phyloP scores from a whole-genome alignment of 2,113 vertebrate species.

The Aegotheles bennettii region DNA sequence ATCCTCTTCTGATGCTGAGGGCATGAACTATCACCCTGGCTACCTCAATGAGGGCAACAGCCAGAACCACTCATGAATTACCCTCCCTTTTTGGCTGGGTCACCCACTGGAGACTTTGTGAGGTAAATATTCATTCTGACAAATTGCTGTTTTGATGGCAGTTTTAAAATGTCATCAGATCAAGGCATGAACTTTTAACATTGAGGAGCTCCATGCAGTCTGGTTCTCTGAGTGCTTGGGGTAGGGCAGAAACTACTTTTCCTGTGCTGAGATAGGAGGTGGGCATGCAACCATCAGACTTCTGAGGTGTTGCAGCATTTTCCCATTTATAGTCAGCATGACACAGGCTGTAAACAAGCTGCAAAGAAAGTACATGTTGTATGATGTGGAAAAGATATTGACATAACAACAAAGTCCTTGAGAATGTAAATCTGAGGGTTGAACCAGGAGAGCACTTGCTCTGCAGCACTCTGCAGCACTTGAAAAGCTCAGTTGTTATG shows the following conservation, averaged over 20 bases:
- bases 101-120: not conserved
- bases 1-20: not conserved
- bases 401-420: rapidly evolving
- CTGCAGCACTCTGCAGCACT: not conserved
- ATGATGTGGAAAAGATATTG: not conserved
- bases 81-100: not conserved
- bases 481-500: not conserved
- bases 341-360: not conserved
- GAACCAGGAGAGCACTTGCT: not conserved
- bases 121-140: not conserved
- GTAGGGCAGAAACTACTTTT: not conserved
- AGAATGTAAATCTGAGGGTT: not conserved
- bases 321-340: not conserved
- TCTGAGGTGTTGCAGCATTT: not conserved
- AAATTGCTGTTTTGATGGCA: not conserved
- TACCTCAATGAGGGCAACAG: not conserved
- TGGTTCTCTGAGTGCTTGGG: rapidly evolving
- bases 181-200: not conserved
- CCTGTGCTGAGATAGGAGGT: not conserved
- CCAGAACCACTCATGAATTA: not conserved
- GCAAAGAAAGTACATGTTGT: rapidly evolving
- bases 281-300: not conserved
- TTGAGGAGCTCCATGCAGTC: not conserved
- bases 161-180: not conserved
- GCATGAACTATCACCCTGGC: not conserved